A percentile compares a stretch with the other conserved stretches of the same genome.
These are phyloP conservation scores for Nineta flava DNA, from an alignment of 2,888 invertebrate genomes.

Conservation along the genomic window DNA sequence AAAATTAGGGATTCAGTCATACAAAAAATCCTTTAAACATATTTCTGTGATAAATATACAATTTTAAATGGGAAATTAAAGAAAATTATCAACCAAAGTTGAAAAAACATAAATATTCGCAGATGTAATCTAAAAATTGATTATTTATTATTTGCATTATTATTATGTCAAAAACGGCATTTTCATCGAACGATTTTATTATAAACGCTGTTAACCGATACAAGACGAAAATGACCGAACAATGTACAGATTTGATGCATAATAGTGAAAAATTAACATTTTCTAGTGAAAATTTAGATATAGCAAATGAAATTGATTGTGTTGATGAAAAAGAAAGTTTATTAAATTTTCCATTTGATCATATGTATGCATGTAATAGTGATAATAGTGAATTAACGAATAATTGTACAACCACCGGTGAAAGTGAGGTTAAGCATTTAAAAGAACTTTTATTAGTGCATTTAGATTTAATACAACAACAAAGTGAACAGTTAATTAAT, in stretches of 20 bases:
- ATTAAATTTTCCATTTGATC: slow-evolving; percentile 50
- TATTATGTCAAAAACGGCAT: slow-evolving; percentile 4
- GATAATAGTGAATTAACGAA: slow-evolving; percentile 19
- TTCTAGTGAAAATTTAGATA: slow-evolving; percentile 11
- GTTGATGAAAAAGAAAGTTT: slow-evolving; percentile 34
- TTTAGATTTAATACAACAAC: slow-evolving; percentile 78
- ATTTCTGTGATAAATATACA: no score
- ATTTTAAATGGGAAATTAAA: neutral
- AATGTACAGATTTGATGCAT: slow-evolving; percentile 23
- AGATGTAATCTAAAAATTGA: no score
- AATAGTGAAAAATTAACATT: slow-evolving; percentile 19
- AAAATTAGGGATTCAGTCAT: no score
- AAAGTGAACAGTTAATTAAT: slow-evolving; percentile 65
- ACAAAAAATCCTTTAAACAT: no score
- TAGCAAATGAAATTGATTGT: slow-evolving; percentile 11
- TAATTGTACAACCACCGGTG: slow-evolving; percentile 20
- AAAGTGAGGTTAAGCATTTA: slow-evolving; percentile 47
- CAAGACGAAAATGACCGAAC: slow-evolving; percentile 30
- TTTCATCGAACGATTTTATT: slow-evolving; percentile 4
- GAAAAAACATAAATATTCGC: no score
- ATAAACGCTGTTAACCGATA: slow-evolving; percentile 18
- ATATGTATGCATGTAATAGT: slow-evolving; percentile 52
- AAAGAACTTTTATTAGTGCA: slow-evolving; percentile 70
- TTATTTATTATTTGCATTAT: neutral
- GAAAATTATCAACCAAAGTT: neutral